Conservation (phyloP, 1,140 invertebrate genomes). For the Anastrepha obliqua region DNA sequence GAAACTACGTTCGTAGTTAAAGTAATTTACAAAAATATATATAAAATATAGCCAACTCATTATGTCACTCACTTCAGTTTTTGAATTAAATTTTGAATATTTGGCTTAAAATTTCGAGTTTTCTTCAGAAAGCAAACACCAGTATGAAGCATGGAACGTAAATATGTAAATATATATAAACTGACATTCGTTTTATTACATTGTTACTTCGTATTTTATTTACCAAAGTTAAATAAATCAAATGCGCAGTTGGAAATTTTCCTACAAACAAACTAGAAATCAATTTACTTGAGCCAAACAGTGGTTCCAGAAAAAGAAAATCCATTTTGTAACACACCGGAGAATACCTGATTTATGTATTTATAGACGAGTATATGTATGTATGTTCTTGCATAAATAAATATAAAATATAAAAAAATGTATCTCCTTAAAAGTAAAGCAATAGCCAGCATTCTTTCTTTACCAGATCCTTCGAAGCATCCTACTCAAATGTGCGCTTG, state of each 20-base stretch:
- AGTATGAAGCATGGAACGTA: too few relatives aligned
- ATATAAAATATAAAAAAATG: background rate
- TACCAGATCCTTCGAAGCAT: too few relatives aligned
- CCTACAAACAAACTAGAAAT: background rate
- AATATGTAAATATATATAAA: too few relatives aligned
- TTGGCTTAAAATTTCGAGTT: too few relatives aligned
- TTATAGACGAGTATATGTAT: background rate
- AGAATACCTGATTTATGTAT: background rate
- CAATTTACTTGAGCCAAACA: background rate
- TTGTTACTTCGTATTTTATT: background rate
- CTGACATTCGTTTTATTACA: background rate
- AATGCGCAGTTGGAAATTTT: background rate
- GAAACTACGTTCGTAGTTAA: too few relatives aligned
- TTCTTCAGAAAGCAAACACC: too few relatives aligned
- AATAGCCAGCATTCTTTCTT: too few relatives aligned
- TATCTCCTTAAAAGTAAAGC: background rate
- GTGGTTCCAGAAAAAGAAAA: background rate
- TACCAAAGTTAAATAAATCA: constrained; percentile 12
- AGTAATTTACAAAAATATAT: too few relatives aligned
- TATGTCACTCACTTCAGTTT: too few relatives aligned
- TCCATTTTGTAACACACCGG: background rate
- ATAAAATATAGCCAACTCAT: too few relatives aligned
- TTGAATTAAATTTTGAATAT: too few relatives aligned
- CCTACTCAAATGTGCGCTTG: too few relatives aligned
- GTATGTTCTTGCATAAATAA: background rate